These are phyloP conservation scores for Podarcis raffonei DNA, from an alignment of 2,113 vertebrate species.

Conservation along the genomic window DNA sequence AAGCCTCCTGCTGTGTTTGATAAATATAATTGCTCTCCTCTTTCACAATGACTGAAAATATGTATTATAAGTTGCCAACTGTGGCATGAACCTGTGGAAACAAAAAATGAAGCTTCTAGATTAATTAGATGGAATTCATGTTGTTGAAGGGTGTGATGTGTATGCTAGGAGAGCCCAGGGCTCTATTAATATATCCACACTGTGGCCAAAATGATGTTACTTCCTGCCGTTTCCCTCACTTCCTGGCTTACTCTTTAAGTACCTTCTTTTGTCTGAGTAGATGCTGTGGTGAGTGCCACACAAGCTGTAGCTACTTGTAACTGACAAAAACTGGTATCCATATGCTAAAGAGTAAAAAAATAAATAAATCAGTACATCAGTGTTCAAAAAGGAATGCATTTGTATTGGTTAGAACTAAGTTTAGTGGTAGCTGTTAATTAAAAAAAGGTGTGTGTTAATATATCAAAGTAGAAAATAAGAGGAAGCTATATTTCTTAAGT, in stretches of 20 bases:
- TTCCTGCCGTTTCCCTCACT: not conserved
- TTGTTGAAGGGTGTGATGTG: not conserved
- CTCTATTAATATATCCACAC: not conserved
- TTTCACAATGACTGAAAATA: not conserved
- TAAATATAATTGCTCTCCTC: not conserved
- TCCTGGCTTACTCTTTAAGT: not conserved
- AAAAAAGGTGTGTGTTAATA: not conserved
- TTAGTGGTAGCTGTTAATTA: not conserved
- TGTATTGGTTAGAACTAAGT: not conserved
- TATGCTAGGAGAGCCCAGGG: too few relatives aligned
- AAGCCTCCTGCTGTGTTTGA: not conserved
- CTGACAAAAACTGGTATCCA: not conserved
- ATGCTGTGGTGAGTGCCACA: not conserved
- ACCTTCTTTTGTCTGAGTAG: not conserved
- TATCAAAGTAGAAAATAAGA: conserved; percentile 25
- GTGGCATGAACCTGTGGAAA: not conserved
- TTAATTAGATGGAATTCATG: not conserved
- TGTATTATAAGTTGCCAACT: not conserved
- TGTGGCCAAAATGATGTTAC: not conserved
- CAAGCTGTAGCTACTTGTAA: not conserved
- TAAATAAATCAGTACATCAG: not conserved
- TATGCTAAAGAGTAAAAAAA: not conserved
- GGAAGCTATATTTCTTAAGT: conserved; percentile 34
- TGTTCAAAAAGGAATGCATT: not conserved
- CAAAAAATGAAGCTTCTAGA: not conserved